Base-by-base conservation (phyloP, 92 coral and sea anemone genomes). In the Muricea muricata region DNA sequence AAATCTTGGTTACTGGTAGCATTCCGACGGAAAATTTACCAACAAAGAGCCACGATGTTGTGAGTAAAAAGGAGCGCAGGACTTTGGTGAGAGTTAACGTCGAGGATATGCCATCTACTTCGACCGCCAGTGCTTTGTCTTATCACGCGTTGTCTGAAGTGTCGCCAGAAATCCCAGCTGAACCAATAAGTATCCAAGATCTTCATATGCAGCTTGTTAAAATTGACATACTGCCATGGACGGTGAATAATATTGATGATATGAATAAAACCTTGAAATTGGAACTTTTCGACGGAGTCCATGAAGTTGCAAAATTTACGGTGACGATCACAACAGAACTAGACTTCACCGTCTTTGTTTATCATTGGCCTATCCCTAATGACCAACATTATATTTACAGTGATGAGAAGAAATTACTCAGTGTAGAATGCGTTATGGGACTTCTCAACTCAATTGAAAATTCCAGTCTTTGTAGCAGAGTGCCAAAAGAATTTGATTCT, bases 21-120 rank as follows among this genome's bases (percentile, higher is more conserved):
- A 52, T 52, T 52, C 60, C 60, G 3, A 48, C 31, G 12, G 31
- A 31, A 24, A 25, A 61, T 24, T 61, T 61, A 24, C 70, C 70
- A 10, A 25, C 31, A 12, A 25, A 14, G 24, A 65, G 72, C 25
- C 72, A 65, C n/a, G 72, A 65, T 29, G 23, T 11, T 11, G 7
- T 1, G 18, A 55, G 28, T 18, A 29, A 11, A n/a, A 65, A 65
- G 23, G 72, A 65, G 72, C 72, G 72, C 21, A 11, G 72, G 4
- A n/a, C 10, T 65, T 65, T 65, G 72, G 39, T 65, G 8, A 65
- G 72, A n/a, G 34, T 65, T 29, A 29, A 34, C 39, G 72, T 65
- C 23, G 72, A 65, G n/a, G 20, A 11, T 17, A 26, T 12, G 12
- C 24, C 28, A 18, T 29, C 35, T 3, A 6, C 18, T 13, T 29